phyloP scores from a whole-genome alignment of 2,113 vertebrate species.

The Anoplopoma fimbria region DNA sequence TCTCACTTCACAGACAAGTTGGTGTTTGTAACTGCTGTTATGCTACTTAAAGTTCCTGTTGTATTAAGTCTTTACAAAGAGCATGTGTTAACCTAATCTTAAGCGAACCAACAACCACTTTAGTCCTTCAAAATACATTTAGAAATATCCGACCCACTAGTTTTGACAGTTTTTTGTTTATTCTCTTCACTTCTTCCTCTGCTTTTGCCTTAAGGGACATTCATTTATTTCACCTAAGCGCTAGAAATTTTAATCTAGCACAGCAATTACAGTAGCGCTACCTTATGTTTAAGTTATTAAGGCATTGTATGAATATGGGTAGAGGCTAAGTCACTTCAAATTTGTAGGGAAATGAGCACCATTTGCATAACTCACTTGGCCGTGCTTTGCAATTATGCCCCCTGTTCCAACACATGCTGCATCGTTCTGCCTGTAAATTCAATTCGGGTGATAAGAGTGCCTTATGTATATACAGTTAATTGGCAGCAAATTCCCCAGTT shows the following conservation, averaged over 20 bases:
- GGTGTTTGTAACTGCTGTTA: slow-evolving; percentile 15
- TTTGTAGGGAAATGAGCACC: slow-evolving; percentile 69
- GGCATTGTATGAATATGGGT: slow-evolving; percentile 60
- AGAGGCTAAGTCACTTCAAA: slow-evolving; percentile 68
- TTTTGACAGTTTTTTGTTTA: slow-evolving; percentile 30
- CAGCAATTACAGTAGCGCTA: slow-evolving; percentile 56
- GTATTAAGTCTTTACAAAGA: slow-evolving; percentile 14
- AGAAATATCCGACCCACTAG: not conserved
- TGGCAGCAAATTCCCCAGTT: slow-evolving; percentile 69
- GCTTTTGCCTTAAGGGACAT: slow-evolving; percentile 36
- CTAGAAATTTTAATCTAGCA: slow-evolving; percentile 59
- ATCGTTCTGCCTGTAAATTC: slow-evolving; percentile 74
- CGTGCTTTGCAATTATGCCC: slow-evolving; percentile 72
- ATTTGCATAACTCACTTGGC: slow-evolving; percentile 78
- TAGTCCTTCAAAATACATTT: slow-evolving; percentile 4
- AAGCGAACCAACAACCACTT: slow-evolving; percentile 4
- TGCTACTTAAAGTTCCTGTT: slow-evolving; percentile 9
- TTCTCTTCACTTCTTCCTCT: slow-evolving; percentile 2
- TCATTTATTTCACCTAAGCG: slow-evolving; percentile 34
- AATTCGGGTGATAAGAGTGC: slow-evolving; percentile 64
- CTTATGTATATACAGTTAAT: slow-evolving; percentile 73
- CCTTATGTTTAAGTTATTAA: slow-evolving; percentile 69
- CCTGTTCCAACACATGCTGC: slow-evolving; percentile 56
- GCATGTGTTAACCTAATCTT: not conserved
- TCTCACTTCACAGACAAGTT: slow-evolving; percentile 19